phyloP scores from a whole-genome alignment of 2,888 invertebrate genomes.

The Cerceris rybyensis region DNA sequence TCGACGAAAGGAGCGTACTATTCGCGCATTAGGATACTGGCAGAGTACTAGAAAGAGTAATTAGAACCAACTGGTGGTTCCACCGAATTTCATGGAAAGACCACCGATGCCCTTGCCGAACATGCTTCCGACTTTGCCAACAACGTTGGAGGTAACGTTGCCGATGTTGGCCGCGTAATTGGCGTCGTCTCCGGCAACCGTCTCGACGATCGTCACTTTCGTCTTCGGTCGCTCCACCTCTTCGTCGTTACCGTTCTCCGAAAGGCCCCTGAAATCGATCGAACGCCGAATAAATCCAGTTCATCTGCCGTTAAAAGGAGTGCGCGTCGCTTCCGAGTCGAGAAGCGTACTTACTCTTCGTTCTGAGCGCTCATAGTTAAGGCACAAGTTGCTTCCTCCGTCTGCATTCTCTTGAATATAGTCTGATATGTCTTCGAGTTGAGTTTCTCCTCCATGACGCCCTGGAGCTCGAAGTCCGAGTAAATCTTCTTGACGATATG shows the following conservation, averaged over 20 bases:
- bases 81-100: slow-evolving; percentile 93
- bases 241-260: slow-evolving; percentile 84
- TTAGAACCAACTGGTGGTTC: slow-evolving; percentile 93
- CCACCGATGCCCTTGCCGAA: slow-evolving; percentile 95
- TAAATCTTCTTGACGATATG: slow-evolving; percentile 99
- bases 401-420: slow-evolving; percentile 96
- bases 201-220: slow-evolving; percentile 85
- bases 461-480: slow-evolving; percentile 99
- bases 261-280: slow-evolving; percentile 73
- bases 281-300: too few species aligned
- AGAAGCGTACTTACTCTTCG: slow-evolving; percentile 83
- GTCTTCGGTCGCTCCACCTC: slow-evolving; percentile 85
- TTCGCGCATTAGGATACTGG: slow-evolving; percentile 60
- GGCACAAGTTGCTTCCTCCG: slow-evolving; percentile 97
- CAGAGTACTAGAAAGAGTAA: slow-evolving; percentile 64
- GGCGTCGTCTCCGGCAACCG: slow-evolving; percentile 86
- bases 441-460: slow-evolving; percentile 98
- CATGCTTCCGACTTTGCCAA: slow-evolving; percentile 94
- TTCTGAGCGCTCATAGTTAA: slow-evolving; percentile 91
- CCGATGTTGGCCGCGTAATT: slow-evolving; percentile 89
- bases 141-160: slow-evolving; percentile 92
- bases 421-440: slow-evolving; percentile 97
- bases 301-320: too few species aligned
- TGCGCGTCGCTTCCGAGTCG: too few species aligned
- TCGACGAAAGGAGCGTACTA: slow-evolving; percentile 63